Base-by-base conservation (phyloP, 2,888 invertebrate genomes). In the Diarsia mendica region DNA sequence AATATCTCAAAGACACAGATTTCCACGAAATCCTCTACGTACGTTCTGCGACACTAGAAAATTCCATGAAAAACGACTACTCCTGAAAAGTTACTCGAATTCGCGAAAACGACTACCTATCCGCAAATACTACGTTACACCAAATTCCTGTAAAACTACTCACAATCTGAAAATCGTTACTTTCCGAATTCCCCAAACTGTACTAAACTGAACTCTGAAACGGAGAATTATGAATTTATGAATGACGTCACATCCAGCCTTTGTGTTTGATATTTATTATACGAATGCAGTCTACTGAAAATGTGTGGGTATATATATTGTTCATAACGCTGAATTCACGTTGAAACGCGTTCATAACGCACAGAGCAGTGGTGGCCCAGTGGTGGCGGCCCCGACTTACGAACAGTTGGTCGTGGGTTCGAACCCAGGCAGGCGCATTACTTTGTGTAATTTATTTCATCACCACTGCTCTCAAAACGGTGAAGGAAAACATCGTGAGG, bases 181-280 rank as follows among this genome's bases (percentile, higher is more conserved):
- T 63, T 49, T 39, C 0, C 11, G 33, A 55, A 44, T 53, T 76
- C 61, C 39, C 76, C 39, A 76, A 76, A 76, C 28, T 28, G n/a
- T 58, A 53, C 18, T 23, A 51, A 10, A 33, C 23, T 65, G 64
- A 58, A 65, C 46, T 66, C 48, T 63, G 44, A n/a, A 68, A 44
- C 68, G 13, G 39, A n/a, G 53, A 69, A 61, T 79, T 70, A 69
- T 53, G 23, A 69, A 67, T 70, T 71, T 51, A 72, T 67, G n/a
- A 49, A 60, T 63, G 44, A 76, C 73, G 63, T 72, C 76, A 76
- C 46, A 60, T 79, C 80, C 73, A 63, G 48, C 58, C 55, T 70
- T 72, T 68, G 67, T 67, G 13, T 2, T 72, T 28, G 18, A n/a
- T 53, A 15, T 39, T 39, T 48, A 53, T 15, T 61, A 67, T 18